phyloP scores from a whole-genome alignment of 1,140 invertebrate genomes.

The Argopecten irradians region DNA sequence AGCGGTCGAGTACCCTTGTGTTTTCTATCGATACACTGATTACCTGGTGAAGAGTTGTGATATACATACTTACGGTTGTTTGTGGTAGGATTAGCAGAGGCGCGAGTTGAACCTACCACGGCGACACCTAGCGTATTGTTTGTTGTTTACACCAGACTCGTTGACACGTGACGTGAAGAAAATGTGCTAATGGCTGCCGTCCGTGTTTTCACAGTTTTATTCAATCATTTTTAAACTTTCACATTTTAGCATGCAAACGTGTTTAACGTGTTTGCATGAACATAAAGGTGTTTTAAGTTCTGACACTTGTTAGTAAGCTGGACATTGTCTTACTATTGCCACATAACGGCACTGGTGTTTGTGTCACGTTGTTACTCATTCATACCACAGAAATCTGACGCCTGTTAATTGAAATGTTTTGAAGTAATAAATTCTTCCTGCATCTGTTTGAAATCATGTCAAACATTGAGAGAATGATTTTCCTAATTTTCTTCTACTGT shows the following conservation, averaged over 20 bases:
- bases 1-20: background rate
- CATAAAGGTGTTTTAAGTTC: background rate
- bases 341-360: background rate
- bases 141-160: background rate
- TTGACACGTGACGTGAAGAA: constrained; percentile 8
- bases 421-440: no score
- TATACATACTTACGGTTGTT: constrained; percentile 17
- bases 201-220: background rate
- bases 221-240: background rate
- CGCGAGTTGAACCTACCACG: background rate
- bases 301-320: background rate
- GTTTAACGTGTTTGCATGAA: background rate
- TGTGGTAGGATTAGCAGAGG: background rate
- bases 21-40: background rate
- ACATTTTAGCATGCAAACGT: background rate
- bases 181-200: background rate
- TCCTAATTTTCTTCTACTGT: no score
- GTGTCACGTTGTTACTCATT: background rate
- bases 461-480: no score
- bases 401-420: background rate
- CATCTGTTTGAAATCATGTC: no score
- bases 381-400: background rate
- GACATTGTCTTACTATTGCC: background rate
- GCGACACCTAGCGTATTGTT: constrained; percentile 7
- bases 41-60: background rate